phyloP scores from a whole-genome alignment of 2,888 invertebrate species.

The Incurvaria masculella region DNA sequence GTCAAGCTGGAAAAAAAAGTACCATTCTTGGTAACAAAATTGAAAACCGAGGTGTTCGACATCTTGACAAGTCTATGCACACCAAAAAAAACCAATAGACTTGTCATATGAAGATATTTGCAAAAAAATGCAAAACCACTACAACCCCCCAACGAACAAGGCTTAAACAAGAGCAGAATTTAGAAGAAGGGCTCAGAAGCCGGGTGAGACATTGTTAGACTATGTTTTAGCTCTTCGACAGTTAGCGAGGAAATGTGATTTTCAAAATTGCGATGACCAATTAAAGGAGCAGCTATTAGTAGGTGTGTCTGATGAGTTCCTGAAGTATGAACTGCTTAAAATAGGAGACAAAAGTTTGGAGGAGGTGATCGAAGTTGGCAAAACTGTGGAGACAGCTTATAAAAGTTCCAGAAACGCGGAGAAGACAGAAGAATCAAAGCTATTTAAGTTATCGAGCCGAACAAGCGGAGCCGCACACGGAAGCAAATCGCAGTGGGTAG shows the following conservation, averaged over 20 bases:
- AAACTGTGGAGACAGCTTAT: background rate
- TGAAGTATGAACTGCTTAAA: background rate
- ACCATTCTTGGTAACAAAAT: too few species aligned
- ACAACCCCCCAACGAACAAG: background rate
- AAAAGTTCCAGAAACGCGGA: background rate
- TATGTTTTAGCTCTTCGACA: slow-evolving; percentile 9
- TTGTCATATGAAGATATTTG: background rate
- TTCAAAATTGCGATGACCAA: slow-evolving; percentile 13
- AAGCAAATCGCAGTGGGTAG: too few species aligned
- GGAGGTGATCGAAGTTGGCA: background rate
- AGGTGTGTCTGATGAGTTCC: slow-evolving; percentile 4
- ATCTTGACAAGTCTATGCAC: too few species aligned
- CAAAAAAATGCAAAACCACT: background rate
- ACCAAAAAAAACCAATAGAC: background rate
- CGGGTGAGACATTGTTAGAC: slow-evolving; percentile 8
- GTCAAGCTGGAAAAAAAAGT: background rate
- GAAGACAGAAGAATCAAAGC: background rate
- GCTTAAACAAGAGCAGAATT: slow-evolving; percentile 5
- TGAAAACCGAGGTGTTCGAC: too few species aligned
- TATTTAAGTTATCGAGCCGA: background rate
- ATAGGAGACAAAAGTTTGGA: background rate
- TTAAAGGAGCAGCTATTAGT: slow-evolving; percentile 15
- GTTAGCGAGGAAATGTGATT: slow-evolving; percentile 11
- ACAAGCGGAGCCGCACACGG: background rate
- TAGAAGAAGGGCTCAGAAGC: slow-evolving; percentile 8